phyloP scores from a whole-genome alignment of 1,140 invertebrate species.

The Eciton burchellii region DNA sequence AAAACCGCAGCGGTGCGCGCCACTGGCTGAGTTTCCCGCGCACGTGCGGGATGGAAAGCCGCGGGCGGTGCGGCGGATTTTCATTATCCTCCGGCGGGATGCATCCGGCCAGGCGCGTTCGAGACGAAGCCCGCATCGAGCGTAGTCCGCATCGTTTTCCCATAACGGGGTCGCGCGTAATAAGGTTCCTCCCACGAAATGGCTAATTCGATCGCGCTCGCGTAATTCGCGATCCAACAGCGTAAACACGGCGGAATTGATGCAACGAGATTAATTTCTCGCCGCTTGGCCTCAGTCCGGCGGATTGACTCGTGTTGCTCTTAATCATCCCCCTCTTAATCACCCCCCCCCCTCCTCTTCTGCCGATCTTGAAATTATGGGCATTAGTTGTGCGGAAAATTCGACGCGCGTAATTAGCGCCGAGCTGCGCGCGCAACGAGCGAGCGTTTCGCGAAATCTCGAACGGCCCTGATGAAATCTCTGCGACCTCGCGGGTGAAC shows the following conservation, averaged over 20 bases:
- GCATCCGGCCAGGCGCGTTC: not conserved
- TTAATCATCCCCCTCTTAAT: too few relatives aligned
- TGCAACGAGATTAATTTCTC: slow-evolving; percentile 49
- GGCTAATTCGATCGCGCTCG: slow-evolving; percentile 22
- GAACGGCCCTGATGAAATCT: slow-evolving; percentile 10
- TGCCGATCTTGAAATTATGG: not conserved
- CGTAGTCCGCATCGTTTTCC: slow-evolving; percentile 13
- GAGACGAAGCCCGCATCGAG: not conserved
- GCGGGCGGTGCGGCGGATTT: slow-evolving; percentile 20
- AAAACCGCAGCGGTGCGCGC: not conserved
- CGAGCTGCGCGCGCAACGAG: not conserved
- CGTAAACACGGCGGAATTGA: slow-evolving; percentile 45
- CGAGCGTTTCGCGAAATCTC: slow-evolving; percentile 24
- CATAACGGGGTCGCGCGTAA: not conserved
- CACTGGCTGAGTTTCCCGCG: not conserved
- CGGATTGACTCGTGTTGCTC: slow-evolving; percentile 10
- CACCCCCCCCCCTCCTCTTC: not conserved
- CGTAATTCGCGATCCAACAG: slow-evolving; percentile 33
- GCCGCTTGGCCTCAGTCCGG: slow-evolving; percentile 8
- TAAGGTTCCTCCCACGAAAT: not conserved
- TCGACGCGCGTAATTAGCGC: slow-evolving; percentile 12
- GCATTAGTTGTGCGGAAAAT: not conserved
- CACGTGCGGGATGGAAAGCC: not conserved
- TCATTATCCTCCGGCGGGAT: slow-evolving; percentile 6
- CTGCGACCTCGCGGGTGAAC: slow-evolving; percentile 19